A percentile compares a stretch with the other conserved stretches of the same genome.
Evolutionary conservation across 1,140 invertebrate genomes (phyloP).

Genomic region (Odontomachus brunneus): DNA sequence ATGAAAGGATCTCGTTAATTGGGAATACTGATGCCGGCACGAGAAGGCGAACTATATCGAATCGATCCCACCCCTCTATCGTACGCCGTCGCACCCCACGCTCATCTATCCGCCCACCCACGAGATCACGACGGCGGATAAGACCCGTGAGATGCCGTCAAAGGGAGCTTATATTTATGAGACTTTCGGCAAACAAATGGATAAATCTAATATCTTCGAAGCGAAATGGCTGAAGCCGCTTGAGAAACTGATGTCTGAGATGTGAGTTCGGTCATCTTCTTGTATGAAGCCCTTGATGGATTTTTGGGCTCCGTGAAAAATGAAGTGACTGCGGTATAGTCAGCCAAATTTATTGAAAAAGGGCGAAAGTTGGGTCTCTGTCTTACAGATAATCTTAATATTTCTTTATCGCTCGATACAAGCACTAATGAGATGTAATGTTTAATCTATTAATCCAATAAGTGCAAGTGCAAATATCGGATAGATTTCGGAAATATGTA

Average conservation of each 20-base stretch:
- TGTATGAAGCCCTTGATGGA: constrained; percentile 29
- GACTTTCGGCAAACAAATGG: constrained; percentile 85
- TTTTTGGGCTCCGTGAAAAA: constrained; percentile 34
- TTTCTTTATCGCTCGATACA: too few relatives aligned
- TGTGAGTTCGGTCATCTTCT: constrained; percentile 42
- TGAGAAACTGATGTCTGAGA: constrained; percentile 60
- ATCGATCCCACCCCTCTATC: constrained; percentile 78
- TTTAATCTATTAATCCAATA: too few relatives aligned
- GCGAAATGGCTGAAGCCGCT: constrained; percentile 69
- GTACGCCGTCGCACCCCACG: constrained; percentile 38
- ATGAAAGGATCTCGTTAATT: constrained; percentile 84
- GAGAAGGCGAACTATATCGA: constrained; percentile 76
- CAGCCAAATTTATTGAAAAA: constrained; percentile 36
- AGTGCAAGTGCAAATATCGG: too few relatives aligned
- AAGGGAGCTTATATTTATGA: constrained; percentile 86
- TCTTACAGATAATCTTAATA: too few relatives aligned
- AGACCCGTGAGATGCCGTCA: constrained; percentile 83
- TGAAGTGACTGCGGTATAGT: background rate
- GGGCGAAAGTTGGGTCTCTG: too few relatives aligned
- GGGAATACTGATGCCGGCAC: constrained; percentile 83
- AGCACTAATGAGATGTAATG: too few relatives aligned
- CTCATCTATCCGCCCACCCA: constrained; percentile 73
- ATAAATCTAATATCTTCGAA: constrained; percentile 84
- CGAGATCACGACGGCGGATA: constrained; percentile 82
- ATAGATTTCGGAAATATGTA: too few relatives aligned